These are phyloP conservation scores for Rhopalosiphum padi DNA, from an alignment of 1,140 invertebrate species.

Conservation along the genomic window DNA sequence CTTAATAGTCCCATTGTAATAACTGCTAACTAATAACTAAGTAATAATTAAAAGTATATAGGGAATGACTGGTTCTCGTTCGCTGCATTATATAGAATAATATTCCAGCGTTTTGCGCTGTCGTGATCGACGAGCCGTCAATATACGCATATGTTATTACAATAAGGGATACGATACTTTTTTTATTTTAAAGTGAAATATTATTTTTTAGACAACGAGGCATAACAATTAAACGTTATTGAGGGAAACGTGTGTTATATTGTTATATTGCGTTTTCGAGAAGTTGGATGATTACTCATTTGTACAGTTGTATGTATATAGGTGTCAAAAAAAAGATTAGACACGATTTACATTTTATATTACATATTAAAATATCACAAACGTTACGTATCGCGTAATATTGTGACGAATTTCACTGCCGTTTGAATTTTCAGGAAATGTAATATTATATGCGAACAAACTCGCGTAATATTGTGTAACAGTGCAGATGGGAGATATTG, in stretches of 20 bases:
- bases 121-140: neutral
- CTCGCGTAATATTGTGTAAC: neutral
- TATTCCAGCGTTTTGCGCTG: neutral
- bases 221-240: neutral
- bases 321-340: neutral
- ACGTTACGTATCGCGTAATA: neutral
- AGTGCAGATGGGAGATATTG: neutral
- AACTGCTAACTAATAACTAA: too few relatives aligned
- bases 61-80: neutral
- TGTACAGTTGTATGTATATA: neutral
- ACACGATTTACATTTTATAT: neutral
- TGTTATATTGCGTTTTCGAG: neutral
- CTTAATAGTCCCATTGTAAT: too few relatives aligned
- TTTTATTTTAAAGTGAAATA: neutral
- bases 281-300: neutral
- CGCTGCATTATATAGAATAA: neutral
- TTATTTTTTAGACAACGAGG: neutral
- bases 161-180: neutral
- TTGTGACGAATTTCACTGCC: neutral
- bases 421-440: neutral
- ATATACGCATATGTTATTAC: too few relatives aligned
- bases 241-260: neutral
- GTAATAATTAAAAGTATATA: too few relatives aligned
- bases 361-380: neutral
- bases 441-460: neutral